phyloP scores from a whole-genome alignment of 2,888 invertebrate genomes.

The Phyto melanocephala region DNA sequence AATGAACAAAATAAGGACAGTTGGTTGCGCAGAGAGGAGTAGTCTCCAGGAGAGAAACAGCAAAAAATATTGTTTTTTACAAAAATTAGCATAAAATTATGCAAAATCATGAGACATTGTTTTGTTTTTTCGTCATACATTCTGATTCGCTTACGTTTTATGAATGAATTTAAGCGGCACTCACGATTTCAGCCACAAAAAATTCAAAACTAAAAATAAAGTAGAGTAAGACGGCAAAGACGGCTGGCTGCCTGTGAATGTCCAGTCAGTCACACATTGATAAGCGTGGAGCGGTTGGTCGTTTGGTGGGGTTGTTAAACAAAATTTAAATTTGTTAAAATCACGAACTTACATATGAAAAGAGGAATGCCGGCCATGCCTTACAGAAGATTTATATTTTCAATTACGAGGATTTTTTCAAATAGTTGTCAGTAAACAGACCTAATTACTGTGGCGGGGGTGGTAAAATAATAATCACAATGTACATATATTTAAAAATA shows the following conservation, averaged over 20 bases:
- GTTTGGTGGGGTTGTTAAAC: conserved; percentile 71
- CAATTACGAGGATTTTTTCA: background rate
- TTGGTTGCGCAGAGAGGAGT: background rate
- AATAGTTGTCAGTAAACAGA: background rate
- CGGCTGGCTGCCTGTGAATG: conserved; percentile 63
- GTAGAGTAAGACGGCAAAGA: conserved; percentile 60
- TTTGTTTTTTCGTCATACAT: conserved; percentile 46
- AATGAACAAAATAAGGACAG: background rate
- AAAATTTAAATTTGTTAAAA: conserved; percentile 76
- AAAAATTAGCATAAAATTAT: conserved; percentile 65
- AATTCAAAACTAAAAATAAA: conserved; percentile 29
- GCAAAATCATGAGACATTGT: conserved; percentile 63
- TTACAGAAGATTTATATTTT: background rate
- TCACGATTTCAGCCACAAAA: conserved; percentile 48
- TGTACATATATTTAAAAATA: too few relatives aligned
- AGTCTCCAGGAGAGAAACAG: background rate
- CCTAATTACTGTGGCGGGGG: background rate
- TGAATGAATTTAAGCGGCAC: conserved; percentile 62
- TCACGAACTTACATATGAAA: conserved; percentile 68
- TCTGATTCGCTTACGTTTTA: conserved; percentile 60
- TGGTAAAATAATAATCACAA: too few relatives aligned
- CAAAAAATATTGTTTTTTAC: conserved; percentile 33
- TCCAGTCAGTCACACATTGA: conserved; percentile 65
- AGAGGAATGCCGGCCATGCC: background rate
- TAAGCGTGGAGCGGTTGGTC: conserved; percentile 58